These are phyloP conservation scores for Aurelia aurita complex sp. Pacific DNA, from an alignment of 30 jellyfish, hydroid and myxozoan genomes.

Conservation along the genomic window DNA sequence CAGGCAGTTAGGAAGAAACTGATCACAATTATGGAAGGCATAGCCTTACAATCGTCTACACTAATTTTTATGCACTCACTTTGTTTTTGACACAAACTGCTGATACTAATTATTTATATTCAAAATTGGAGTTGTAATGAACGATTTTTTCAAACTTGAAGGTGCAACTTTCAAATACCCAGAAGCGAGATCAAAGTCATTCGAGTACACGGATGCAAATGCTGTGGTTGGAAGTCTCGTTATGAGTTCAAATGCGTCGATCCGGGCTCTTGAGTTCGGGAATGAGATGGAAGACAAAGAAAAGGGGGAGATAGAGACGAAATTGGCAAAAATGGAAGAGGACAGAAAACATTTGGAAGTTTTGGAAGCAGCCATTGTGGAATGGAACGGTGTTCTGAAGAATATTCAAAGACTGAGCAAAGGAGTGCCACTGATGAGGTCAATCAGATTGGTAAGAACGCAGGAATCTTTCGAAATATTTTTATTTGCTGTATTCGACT, in stretches of 20 bases:
- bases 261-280: slow-evolving; percentile 42
- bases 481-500: too few species aligned
- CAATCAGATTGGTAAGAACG: slow-evolving; percentile 46
- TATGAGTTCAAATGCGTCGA: slow-evolving; percentile 34
- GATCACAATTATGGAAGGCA: too few species aligned
- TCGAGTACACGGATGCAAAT: slow-evolving; percentile 20
- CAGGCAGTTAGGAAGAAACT: too few species aligned
- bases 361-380: slow-evolving; percentile 36
- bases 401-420: slow-evolving; percentile 59
- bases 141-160: background rate
- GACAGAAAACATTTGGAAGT: slow-evolving; percentile 51
- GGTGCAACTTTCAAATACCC: slow-evolving; percentile 52
- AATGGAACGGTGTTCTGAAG: slow-evolving; percentile 36
- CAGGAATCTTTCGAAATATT: too few species aligned
- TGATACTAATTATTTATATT: too few species aligned
- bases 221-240: slow-evolving; percentile 38
- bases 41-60: too few species aligned
- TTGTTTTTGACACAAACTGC: too few species aligned
- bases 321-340: slow-evolving; percentile 40
- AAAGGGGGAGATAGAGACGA: slow-evolving; percentile 13
- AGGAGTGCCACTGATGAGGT: slow-evolving; percentile 66
- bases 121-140: too few species aligned
- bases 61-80: too few species aligned
- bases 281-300: slow-evolving; percentile 29
- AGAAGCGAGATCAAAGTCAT: slow-evolving; percentile 14